phyloP scores from a whole-genome alignment of 2,113 vertebrate species.

The Sceloporus tristichus region DNA sequence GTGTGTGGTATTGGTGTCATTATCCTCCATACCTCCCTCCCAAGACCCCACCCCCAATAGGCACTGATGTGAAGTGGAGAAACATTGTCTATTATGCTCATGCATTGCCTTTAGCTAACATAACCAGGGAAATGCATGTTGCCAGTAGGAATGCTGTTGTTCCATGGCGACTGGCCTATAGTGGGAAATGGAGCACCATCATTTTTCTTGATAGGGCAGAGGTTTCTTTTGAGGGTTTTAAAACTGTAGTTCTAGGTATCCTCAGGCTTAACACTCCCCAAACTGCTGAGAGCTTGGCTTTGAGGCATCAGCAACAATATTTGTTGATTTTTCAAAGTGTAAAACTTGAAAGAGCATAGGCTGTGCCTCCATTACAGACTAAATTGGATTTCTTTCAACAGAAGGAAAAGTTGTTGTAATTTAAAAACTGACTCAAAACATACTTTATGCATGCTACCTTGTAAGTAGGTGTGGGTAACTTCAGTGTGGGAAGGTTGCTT shows the following conservation, averaged over 20 bases:
- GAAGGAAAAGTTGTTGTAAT: neutral
- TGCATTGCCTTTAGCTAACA: neutral
- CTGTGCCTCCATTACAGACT: neutral
- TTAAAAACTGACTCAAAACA: neutral
- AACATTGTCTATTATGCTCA: too few species aligned
- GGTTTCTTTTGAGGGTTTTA: neutral
- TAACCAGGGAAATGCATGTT: neutral
- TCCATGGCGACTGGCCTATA: neutral
- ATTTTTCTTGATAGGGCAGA: neutral
- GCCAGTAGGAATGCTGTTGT: too few species aligned
- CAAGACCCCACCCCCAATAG: too few species aligned
- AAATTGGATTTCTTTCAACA: neutral
- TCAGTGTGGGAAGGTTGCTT: neutral
- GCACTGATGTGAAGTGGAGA: neutral
- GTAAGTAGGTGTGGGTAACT: neutral
- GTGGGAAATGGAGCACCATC: neutral
- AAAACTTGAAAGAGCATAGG: neutral
- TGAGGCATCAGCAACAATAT: neutral
- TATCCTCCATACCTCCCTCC: too few species aligned
- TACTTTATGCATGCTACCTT: neutral
- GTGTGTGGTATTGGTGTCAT: too few species aligned
- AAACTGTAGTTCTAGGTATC: neutral
- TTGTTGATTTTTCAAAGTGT: neutral
- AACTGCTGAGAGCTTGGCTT: neutral
- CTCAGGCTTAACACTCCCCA: neutral